phyloP scores from a whole-genome alignment of 2,797 vertebrate genomes.

The Eleutherodactylus coqui region DNA sequence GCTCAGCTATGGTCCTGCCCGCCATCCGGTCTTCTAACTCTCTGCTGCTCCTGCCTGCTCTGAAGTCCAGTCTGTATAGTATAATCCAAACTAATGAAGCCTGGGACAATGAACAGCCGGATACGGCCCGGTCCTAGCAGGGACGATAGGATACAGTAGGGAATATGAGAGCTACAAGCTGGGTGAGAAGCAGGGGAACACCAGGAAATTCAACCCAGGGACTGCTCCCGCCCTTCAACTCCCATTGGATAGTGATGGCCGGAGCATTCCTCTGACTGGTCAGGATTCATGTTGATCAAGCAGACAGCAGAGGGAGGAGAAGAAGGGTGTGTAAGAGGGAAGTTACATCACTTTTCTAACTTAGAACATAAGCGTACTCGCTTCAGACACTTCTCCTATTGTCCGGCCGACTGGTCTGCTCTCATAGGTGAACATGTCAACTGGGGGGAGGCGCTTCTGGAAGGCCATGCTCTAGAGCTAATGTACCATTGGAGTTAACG shows the following conservation, averaged over 20 bases:
- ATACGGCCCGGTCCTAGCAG: neutral
- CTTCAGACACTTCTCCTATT: neutral
- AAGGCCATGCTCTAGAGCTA: neutral
- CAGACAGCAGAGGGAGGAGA: neutral
- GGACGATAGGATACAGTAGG: slow-evolving; percentile 2
- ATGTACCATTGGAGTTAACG: slow-evolving; percentile 1
- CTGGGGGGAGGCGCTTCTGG: neutral
- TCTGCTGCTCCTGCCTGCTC: too few relatives aligned
- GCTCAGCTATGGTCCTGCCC: too few relatives aligned
- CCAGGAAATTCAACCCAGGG: slow-evolving; percentile 59
- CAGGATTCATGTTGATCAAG: neutral
- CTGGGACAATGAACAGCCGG: too few relatives aligned
- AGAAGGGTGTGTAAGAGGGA: slow-evolving; percentile 55
- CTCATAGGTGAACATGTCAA: neutral
- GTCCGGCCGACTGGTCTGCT: neutral
- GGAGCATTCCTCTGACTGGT: neutral
- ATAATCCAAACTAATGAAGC: too few relatives aligned
- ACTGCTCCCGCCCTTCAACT: slow-evolving; percentile 7
- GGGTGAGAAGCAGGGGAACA: slow-evolving; percentile 34
- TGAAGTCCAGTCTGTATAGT: too few relatives aligned
- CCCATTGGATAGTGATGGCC: neutral
- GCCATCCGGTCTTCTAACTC: too few relatives aligned
- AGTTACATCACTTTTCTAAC: slow-evolving; percentile 39
- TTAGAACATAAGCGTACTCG: neutral
- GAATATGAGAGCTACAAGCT: slow-evolving; percentile 15